A percentile compares a stretch with the other conserved stretches of the same genome.
Conservation (phyloP, 64 coral and sea anemone species). For the Exaiptasia diaphana region DNA sequence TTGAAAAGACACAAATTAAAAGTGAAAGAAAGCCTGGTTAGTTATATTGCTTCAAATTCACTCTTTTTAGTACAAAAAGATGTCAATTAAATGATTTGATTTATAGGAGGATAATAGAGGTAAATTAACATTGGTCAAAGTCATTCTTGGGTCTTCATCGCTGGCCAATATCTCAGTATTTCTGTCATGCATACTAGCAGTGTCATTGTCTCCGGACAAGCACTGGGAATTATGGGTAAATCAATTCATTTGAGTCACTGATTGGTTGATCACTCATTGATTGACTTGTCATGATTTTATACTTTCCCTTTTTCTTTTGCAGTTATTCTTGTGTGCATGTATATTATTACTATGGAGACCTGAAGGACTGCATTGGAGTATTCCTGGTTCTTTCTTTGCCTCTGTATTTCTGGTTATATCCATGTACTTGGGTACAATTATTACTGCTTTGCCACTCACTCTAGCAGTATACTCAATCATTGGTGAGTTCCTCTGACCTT, state of each 20-base stretch:
- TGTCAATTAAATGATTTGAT: neutral
- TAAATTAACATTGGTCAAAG: slow-evolving; percentile 12
- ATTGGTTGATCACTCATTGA: too few relatives aligned
- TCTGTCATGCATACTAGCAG: slow-evolving; percentile 40
- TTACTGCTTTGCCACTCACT: slow-evolving; percentile 31
- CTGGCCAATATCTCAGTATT: slow-evolving; percentile 55
- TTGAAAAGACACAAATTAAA: too few relatives aligned
- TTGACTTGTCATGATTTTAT: neutral
- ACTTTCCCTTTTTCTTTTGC: neutral
- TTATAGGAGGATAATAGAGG: slow-evolving; percentile 56
- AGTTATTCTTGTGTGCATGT: neutral
- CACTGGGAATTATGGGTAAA: slow-evolving; percentile 88
- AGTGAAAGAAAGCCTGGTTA: too few relatives aligned
- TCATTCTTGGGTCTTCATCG: slow-evolving; percentile 39
- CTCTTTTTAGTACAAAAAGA: neutral
- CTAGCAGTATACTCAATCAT: neutral
- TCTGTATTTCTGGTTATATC: slow-evolving; percentile 23
- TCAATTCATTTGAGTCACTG: too few relatives aligned
- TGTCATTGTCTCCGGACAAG: slow-evolving; percentile 43
- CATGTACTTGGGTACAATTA: slow-evolving; percentile 57
- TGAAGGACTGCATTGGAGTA: slow-evolving; percentile 45
- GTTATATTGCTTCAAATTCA: too few relatives aligned
- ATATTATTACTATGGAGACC: slow-evolving; percentile 56
- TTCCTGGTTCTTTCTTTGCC: slow-evolving; percentile 29
- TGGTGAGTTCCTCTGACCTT: slow-evolving; percentile 22